A percentile compares a stretch with the other conserved stretches of the same genome.
These are phyloP conservation scores for Hypanus sabinus DNA, from an alignment of 2,113 vertebrate species.

Conservation along the genomic window DNA sequence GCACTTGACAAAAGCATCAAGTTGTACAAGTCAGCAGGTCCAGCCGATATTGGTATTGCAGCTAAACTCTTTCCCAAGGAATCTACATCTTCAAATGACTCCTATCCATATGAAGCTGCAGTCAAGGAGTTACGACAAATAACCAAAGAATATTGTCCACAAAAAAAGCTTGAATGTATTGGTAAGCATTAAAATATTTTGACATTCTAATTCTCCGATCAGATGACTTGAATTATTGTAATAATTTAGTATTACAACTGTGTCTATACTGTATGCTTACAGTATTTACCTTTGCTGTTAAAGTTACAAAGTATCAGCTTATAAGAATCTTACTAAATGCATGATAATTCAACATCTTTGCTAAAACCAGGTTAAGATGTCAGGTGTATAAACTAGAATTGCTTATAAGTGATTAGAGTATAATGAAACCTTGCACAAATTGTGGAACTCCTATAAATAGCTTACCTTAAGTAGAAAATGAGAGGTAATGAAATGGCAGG, in stretches of 20 bases:
- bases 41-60: constrained; percentile 67
- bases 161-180: constrained; percentile 84
- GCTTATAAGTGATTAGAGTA: neutral
- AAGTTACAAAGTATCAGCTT: neutral
- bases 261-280: neutral
- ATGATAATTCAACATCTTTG: neutral
- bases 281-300: neutral
- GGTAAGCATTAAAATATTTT: constrained; percentile 54
- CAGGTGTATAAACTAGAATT: neutral
- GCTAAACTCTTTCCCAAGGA: constrained; percentile 63
- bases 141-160: constrained; percentile 69
- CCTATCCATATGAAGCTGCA: constrained; percentile 67
- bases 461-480: neutral
- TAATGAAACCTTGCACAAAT: neutral
- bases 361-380: neutral
- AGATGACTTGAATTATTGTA: neutral
- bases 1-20: constrained; percentile 68
- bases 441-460: neutral
- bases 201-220: too few relatives aligned
- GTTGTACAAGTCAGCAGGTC: constrained; percentile 54
- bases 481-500: neutral
- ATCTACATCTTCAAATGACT: constrained; percentile 35
- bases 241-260: neutral
- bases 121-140: constrained; percentile 74
- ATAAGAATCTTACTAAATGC: neutral